Percentiles rank a stretch among this genome's conserved stretches.
Evolutionary conservation across 2,113 vertebrate species (phyloP).

Genomic region (Silurus meridionalis): DNA sequence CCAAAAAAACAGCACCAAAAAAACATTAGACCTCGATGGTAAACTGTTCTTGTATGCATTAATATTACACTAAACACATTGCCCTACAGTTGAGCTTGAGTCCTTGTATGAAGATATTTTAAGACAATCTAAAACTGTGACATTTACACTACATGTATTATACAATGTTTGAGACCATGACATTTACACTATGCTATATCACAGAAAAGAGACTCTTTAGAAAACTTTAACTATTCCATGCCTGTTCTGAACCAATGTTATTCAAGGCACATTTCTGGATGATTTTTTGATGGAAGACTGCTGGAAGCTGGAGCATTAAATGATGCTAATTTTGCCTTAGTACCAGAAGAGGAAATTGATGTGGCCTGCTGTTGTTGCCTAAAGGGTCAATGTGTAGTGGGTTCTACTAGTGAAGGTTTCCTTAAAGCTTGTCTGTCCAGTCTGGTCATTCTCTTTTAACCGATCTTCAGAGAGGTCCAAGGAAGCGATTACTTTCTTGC

Average conservation of each 20-base stretch:
- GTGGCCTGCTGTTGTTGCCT: background rate
- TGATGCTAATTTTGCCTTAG: background rate
- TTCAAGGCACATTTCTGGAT: background rate
- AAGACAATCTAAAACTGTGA: background rate
- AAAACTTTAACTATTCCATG: background rate
- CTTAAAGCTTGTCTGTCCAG: background rate
- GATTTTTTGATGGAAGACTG: background rate
- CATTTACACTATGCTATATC: conserved; percentile 16
- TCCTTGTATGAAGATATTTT: background rate
- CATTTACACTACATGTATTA: conserved; percentile 25
- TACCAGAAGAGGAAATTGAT: background rate
- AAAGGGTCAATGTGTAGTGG: background rate
- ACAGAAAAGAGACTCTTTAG: background rate
- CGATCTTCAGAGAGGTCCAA: background rate
- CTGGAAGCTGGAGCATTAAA: background rate
- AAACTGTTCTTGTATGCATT: background rate
- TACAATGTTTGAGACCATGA: background rate
- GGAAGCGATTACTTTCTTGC: background rate
- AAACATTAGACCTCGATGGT: background rate
- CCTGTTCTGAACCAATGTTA: background rate
- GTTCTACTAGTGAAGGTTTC: background rate
- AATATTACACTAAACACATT: background rate
- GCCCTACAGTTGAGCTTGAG: background rate
- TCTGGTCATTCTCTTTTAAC: background rate
- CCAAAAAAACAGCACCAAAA: conserved; percentile 11